Conservation (phyloP, 2,797 vertebrate species). For the Phylloscopus collybita region DNA sequence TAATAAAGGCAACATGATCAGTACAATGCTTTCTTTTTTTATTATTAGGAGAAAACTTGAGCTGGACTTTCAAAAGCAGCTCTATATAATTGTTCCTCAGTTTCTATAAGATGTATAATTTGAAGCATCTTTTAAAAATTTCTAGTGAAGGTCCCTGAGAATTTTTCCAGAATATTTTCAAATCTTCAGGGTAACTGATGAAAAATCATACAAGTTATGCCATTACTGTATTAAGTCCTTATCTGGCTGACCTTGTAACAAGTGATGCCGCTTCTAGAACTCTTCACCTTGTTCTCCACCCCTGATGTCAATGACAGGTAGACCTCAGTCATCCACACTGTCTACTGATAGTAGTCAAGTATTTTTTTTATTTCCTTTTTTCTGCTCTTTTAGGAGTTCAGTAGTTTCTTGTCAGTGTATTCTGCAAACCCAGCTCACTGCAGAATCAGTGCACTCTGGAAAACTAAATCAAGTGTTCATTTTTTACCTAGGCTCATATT, state of each 20-base stretch:
- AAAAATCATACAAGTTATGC: background rate
- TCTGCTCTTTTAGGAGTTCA: background rate
- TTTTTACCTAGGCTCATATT: background rate
- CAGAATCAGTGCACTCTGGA: background rate
- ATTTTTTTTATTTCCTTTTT: background rate
- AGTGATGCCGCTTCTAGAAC: background rate
- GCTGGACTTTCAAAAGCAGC: background rate
- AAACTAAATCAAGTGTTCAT: background rate
- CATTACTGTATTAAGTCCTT: background rate
- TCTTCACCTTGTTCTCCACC: background rate
- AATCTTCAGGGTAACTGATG: background rate
- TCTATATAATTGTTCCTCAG: background rate
- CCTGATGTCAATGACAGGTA: background rate
- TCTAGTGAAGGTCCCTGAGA: background rate
- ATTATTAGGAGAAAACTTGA: background rate
- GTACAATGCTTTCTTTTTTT: background rate
- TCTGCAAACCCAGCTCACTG: background rate
- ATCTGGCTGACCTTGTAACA: background rate
- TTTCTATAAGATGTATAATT: background rate
- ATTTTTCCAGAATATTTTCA: background rate
- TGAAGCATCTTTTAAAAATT: background rate
- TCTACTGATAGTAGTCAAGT: background rate
- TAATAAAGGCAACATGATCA: background rate
- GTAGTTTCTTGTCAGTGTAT: background rate
- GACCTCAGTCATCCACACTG: background rate